These are phyloP conservation scores for Eupristina koningsbergeri DNA, from an alignment of 1,140 invertebrate genomes.

Conservation along the genomic window DNA sequence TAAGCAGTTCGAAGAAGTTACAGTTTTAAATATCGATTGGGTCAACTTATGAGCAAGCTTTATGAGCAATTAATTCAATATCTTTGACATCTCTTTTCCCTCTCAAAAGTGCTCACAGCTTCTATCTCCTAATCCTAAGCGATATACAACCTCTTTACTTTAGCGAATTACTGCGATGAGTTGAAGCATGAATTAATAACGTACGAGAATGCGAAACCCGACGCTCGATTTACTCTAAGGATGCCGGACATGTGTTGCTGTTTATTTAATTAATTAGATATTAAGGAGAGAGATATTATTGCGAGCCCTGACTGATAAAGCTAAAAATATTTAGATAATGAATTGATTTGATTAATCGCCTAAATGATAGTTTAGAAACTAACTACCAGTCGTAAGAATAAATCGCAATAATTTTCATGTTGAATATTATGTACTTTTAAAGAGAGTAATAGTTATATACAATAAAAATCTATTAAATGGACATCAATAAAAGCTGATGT, in stretches of 20 bases:
- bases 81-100: slow-evolving; percentile 54
- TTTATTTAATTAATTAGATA: slow-evolving; percentile 1
- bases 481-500: no score
- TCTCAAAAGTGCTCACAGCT: slow-evolving; percentile 45
- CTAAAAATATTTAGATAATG: background rate
- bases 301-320: background rate
- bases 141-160: no score
- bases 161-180: no score
- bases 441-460: no score
- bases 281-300: slow-evolving; percentile 3
- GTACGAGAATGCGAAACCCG: background rate
- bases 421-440: no score
- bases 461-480: no score
- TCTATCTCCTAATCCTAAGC: slow-evolving; percentile 58
- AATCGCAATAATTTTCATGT: slow-evolving; percentile 10
- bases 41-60: no score
- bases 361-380: background rate
- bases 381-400: background rate
- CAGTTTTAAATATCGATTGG: no score
- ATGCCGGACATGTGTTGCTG: background rate
- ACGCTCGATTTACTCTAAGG: background rate
- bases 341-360: background rate
- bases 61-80: slow-evolving; percentile 66
- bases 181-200: slow-evolving; percentile 2
- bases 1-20: background rate